Conservation (phyloP, 2,888 invertebrate species). For the Kuschelorhynchus macadamiae region DNA sequence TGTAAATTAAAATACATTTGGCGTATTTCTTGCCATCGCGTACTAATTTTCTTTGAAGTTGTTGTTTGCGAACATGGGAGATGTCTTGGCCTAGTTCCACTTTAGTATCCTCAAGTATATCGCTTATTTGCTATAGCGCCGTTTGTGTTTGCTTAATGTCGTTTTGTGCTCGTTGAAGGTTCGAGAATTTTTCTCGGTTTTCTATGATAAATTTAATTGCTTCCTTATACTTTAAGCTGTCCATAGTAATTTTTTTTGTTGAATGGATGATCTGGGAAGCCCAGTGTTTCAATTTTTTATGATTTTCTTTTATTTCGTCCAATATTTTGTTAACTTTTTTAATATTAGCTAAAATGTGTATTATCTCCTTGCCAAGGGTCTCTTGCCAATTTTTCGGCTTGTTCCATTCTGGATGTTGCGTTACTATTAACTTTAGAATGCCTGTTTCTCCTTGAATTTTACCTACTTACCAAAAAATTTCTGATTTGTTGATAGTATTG, state of each 20-base stretch:
- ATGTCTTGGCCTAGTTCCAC: neutral
- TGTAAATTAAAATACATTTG: neutral
- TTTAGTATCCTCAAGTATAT: neutral
- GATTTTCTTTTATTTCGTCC: conserved; percentile 4
- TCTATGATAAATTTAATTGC: neutral
- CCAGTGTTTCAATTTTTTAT: neutral
- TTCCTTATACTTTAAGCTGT: neutral
- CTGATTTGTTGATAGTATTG: too few relatives aligned
- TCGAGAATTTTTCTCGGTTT: neutral
- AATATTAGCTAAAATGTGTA: neutral
- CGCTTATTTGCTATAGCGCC: neutral
- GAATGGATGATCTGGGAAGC: neutral
- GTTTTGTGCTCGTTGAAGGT: neutral
- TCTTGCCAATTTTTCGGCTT: neutral
- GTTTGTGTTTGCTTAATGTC: conserved; percentile 1
- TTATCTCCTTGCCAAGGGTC: neutral
- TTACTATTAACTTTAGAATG: neutral
- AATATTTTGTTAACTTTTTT: neutral
- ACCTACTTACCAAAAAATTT: neutral
- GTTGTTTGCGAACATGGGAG: neutral
- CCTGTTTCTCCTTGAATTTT: neutral
- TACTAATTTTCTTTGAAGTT: neutral
- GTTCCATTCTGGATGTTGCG: neutral
- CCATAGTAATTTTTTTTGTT: neutral
- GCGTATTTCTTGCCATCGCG: neutral